phyloP scores from a whole-genome alignment of 2,113 vertebrate species.

The Chlorocebus sabaeus region DNA sequence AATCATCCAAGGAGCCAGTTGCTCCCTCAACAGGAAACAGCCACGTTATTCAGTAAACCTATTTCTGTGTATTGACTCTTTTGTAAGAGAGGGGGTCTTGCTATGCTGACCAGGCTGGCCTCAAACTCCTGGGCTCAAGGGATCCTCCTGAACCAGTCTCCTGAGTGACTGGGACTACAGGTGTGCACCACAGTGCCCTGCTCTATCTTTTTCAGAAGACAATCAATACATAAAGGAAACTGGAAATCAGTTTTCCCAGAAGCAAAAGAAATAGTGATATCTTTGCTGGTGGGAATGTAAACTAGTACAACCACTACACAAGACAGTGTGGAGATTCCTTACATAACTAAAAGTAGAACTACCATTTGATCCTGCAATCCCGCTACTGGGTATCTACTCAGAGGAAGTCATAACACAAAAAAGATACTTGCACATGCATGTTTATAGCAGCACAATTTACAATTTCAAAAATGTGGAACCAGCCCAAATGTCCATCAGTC shows the following conservation, averaged over 20 bases:
- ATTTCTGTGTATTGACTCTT: background rate
- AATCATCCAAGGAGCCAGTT: background rate
- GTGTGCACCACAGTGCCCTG: background rate
- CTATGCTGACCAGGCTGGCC: background rate
- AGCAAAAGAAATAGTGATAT: background rate
- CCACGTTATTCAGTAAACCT: background rate
- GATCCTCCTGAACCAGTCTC: background rate
- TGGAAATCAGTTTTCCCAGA: background rate
- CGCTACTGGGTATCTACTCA: no score
- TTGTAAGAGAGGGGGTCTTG: background rate
- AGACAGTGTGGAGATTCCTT: no score
- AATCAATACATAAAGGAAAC: background rate
- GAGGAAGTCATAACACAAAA: no score
- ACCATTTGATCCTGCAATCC: no score
- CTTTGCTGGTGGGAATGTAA: no score
- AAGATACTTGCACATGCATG: no score
- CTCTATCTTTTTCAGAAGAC: background rate
- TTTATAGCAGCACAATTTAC: no score
- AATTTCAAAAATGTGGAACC: no score
- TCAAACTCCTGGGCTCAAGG: background rate
- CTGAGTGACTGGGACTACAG: background rate
- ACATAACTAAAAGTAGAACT: no score
- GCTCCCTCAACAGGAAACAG: fast-evolving
- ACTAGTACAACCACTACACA: no score
- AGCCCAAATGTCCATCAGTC: no score